phyloP scores from a whole-genome alignment of 2,888 invertebrate genomes.

The Cylindroiulus punctatus region DNA sequence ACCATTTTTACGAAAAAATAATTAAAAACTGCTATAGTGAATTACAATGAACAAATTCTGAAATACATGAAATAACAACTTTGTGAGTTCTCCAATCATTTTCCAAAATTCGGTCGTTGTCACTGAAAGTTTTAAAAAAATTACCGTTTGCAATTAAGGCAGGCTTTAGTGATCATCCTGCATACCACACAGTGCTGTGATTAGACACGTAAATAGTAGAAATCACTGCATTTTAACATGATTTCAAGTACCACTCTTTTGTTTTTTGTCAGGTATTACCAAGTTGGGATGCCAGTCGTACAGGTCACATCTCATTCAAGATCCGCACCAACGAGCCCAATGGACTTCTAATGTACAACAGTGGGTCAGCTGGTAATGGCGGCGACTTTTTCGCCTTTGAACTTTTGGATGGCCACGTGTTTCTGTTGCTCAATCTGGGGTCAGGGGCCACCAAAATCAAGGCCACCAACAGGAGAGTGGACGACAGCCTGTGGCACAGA shows the following conservation, averaged over 20 bases:
- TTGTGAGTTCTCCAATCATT: no score
- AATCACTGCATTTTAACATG: no score
- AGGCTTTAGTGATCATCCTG: no score
- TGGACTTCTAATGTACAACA: slow-evolving; percentile 91
- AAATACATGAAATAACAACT: no score
- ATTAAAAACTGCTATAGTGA: no score
- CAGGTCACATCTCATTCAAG: slow-evolving; percentile 89
- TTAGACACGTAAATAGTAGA: no score
- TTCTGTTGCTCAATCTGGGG: slow-evolving; percentile 90
- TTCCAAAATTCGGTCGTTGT: no score
- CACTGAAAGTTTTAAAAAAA: no score
- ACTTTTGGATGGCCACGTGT: slow-evolving; percentile 91
- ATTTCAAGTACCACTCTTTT: neutral
- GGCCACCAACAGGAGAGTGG: slow-evolving; percentile 78
- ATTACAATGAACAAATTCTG: no score
- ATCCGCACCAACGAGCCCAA: slow-evolving; percentile 95
- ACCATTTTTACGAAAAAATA: no score
- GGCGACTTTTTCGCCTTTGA: slow-evolving; percentile 94
- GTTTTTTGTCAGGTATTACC: slow-evolving; percentile 77
- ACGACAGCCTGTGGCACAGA: slow-evolving; percentile 94
- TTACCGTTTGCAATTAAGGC: no score
- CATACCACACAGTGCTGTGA: no score
- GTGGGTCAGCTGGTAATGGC: slow-evolving; percentile 69
- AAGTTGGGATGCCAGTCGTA: slow-evolving; percentile 89
- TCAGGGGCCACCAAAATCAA: slow-evolving; percentile 88